A percentile compares a stretch with the other conserved stretches of the same genome.
phyloP scores from a whole-genome alignment of 2,888 invertebrate genomes.

The Ophioninae sp. region DNA sequence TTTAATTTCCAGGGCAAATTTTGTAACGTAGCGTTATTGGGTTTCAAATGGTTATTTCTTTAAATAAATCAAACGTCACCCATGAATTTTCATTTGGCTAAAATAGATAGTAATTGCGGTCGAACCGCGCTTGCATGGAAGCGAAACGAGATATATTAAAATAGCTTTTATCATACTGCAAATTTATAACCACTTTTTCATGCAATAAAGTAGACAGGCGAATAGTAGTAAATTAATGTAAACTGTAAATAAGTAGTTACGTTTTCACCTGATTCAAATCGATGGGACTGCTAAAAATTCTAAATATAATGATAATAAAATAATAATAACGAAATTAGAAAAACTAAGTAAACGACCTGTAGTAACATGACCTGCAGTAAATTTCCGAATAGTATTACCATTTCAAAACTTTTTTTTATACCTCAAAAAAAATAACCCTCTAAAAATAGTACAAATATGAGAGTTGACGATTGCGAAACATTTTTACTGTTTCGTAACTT shows the following conservation, averaged over 20 bases:
- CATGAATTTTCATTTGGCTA: not conserved
- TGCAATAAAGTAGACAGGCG: not conserved
- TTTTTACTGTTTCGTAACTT: too few species aligned
- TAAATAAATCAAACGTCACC: not conserved
- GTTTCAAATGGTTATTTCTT: not conserved
- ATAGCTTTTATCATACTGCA: not conserved
- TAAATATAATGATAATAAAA: not conserved
- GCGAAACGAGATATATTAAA: not conserved
- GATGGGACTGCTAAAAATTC: not conserved
- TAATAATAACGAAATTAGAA: not conserved
- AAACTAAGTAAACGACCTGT: not conserved
- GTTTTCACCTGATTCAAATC: not conserved
- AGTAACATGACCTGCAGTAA: too few species aligned
- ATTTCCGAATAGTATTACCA: too few species aligned
- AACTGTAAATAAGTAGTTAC: not conserved
- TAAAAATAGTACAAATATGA: too few species aligned
- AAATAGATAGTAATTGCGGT: not conserved
- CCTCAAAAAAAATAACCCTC: too few species aligned
- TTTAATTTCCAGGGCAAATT: not conserved
- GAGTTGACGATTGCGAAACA: too few species aligned
- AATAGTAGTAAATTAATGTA: not conserved
- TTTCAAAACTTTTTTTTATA: too few species aligned
- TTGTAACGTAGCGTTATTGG: not conserved
- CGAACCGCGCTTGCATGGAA: not conserved
- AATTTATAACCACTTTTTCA: not conserved